Percentiles rank a stretch among this genome's conserved stretches.
phyloP scores from a whole-genome alignment of 1,140 invertebrate species.

The Lamellibrachia luymesi region DNA sequence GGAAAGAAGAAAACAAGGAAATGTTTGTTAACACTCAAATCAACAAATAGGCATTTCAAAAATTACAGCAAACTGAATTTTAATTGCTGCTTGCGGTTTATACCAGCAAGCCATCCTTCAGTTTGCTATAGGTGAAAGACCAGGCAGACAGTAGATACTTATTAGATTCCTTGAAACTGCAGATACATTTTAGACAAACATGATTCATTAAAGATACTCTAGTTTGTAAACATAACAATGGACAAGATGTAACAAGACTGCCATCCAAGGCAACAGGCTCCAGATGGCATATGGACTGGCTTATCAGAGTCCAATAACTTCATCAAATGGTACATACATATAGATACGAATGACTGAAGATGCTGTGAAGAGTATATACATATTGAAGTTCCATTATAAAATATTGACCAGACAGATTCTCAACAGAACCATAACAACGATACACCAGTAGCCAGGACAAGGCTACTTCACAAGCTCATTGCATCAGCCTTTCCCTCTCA shows the following conservation, averaged over 20 bases:
- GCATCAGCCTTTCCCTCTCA: not conserved
- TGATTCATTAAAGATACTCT: not conserved
- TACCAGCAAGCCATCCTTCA: not conserved
- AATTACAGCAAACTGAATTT: not conserved
- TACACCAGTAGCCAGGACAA: not conserved
- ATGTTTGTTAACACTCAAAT: not conserved
- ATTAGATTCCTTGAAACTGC: no score
- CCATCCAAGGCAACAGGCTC: not conserved
- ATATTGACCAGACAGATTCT: slow-evolving; percentile 5
- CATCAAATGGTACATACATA: not conserved
- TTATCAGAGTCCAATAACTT: not conserved
- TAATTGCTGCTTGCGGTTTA: not conserved
- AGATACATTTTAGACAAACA: not conserved
- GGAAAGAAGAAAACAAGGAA: not conserved
- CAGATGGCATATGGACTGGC: not conserved
- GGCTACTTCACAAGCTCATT: not conserved
- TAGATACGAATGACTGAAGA: not conserved
- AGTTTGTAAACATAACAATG: not conserved
- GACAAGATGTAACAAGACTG: not conserved
- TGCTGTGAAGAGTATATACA: not conserved
- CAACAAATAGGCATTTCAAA: not conserved
- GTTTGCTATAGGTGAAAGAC: not conserved
- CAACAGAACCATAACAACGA: not conserved
- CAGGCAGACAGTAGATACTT: not conserved
- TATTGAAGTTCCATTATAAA: not conserved